Base-by-base conservation (phyloP, 2,797 vertebrate species). In the Catostomus latipinnis region DNA sequence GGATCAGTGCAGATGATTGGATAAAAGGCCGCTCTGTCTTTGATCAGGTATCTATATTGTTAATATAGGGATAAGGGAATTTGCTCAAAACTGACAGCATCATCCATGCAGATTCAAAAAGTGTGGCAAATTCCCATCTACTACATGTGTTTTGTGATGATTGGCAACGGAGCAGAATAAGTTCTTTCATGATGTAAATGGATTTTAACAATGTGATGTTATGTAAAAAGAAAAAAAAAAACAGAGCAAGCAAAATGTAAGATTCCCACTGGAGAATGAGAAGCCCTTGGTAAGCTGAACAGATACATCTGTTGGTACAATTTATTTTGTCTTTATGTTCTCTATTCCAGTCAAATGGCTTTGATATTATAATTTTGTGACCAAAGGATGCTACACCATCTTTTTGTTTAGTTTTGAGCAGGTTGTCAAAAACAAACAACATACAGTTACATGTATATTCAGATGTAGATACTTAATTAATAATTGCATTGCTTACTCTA, bases 261-360 rank as follows among this genome's bases (percentile, higher is more conserved):
- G n/a, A 82, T 16, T 79, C 46, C 8, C 65, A 63, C 45, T 5
- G 4, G 11, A 22, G 69, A 65, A 1, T 70, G 48, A 58, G 46
- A 2, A 80, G 14, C 16, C 34, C 14, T 56, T n/a, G 22, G 8
- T n/a, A 68, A 58, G 58, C 48, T 14, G 7, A 72, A 79, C 6
- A 75, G 16, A 18, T 60, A 65, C 46, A 53, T 62, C 6, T 61
- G 46, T 61, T 77, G 14, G 9, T 49, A 6, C 5, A 60, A 78
- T 56, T 34, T 10, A 9, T 69, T 13, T 52, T 63, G 22, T 49
- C 22, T 22, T 22, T 22, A 22, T 52, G 16, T 14, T 73, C 60
- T 63, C 16, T 63, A n/a, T 71, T 81, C 14, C 61, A 18, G 48
- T 78, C 12, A 34, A 77, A 69, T 48, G 9, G 13, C 18, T 49